Evolutionary conservation across 53 echinoderm and acorn worm genomes (phyloP).

Genomic region (Echinarachnius parma): DNA sequence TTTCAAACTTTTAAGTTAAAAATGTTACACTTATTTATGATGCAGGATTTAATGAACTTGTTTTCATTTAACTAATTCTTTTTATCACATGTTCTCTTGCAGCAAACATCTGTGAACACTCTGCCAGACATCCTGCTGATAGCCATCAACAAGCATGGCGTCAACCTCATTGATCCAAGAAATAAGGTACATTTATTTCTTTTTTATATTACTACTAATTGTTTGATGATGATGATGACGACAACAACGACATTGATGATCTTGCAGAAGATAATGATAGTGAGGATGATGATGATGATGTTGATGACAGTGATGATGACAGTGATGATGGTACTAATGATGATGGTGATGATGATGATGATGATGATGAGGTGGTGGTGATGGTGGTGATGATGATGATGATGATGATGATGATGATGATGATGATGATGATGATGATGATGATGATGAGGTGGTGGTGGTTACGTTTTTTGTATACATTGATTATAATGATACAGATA

Average conservation of each 20-base stretch:
- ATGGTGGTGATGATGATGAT: conserved; percentile 7
- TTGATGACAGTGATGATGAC: conserved; percentile 18
- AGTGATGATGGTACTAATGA: conserved; percentile 17
- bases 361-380: conserved; percentile 9
- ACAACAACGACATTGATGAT: no score
- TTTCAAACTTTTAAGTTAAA: no score
- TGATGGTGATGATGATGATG: conserved; percentile 28
- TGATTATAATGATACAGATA: no score
- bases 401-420: conserved; percentile 12
- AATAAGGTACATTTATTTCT: no score
- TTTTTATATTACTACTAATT: no score
- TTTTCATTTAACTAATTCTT: no score
- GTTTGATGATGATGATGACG: no score
- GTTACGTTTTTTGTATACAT: no score
- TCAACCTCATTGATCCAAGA: conserved; percentile 77
- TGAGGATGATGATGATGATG: conserved; percentile 13
- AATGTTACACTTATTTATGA: no score
- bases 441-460: conserved; percentile 23
- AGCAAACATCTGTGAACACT: conserved; percentile 96
- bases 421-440: conserved; percentile 32
- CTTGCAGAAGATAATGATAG: no score
- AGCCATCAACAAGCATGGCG: conserved; percentile 94
- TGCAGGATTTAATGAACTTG: no score
- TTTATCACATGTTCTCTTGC: conserved; percentile 7
- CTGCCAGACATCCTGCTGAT: conserved; percentile 90